phyloP scores from a whole-genome alignment of 2,113 vertebrate genomes.

The Xenopus tropicalis region UCB_Xtro_10.0 CM004451.2:63976501-63977000 shows the following conservation, averaged over 20 bases:
- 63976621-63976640: constrained; percentile 91
- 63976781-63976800: constrained; percentile 76
- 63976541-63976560: constrained; percentile 92
- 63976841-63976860: constrained; percentile 86
- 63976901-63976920: constrained; percentile 90
- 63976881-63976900: constrained; percentile 76
- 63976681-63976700: constrained; percentile 94
- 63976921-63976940: constrained; percentile 90
- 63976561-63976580: constrained; percentile 88
- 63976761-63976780: constrained; percentile 87
- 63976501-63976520: constrained; percentile 91
- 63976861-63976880: constrained; percentile 94
- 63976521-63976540: constrained; percentile 97
- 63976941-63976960: constrained; percentile 90
- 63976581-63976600: constrained; percentile 79
- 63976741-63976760: constrained; percentile 96
- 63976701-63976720: constrained; percentile 91
- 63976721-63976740: constrained; percentile 90
- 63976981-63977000: constrained; percentile 87
- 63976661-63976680: constrained; percentile 79
- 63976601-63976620: constrained; percentile 92
- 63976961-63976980: constrained; percentile 87
- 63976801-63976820: constrained; percentile 89
- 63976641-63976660: constrained; percentile 77
- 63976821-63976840: constrained; percentile 93